A percentile compares a stretch with the other conserved stretches of the same genome.
Conservation (phyloP, 2,797 vertebrate species). For the Xenops minutus region DNA sequence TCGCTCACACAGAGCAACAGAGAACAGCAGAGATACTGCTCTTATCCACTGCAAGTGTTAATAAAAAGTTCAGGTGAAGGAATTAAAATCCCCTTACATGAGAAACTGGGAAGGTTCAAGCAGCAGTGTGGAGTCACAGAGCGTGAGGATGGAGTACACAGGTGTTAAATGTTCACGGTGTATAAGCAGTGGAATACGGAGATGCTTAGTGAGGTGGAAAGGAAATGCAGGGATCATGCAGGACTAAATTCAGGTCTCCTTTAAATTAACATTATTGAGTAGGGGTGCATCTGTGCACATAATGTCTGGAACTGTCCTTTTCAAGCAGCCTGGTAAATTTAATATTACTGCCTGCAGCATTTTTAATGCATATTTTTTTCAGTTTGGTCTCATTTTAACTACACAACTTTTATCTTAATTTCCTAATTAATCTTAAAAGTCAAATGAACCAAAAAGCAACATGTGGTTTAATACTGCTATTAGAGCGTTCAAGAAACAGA, state of each 20-base stretch:
- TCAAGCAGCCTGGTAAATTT: neutral
- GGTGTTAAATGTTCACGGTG: neutral
- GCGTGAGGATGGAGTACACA: neutral
- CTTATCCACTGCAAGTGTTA: neutral
- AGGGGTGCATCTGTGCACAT: neutral
- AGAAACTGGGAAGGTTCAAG: neutral
- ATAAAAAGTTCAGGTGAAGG: neutral
- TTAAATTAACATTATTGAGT: neutral
- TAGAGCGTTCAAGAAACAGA: neutral
- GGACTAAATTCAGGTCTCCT: neutral
- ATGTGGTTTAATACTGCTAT: neutral
- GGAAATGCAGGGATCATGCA: neutral
- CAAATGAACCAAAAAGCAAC: neutral
- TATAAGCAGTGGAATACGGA: neutral
- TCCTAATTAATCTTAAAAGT: neutral
- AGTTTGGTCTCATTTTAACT: neutral
- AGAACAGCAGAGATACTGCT: neutral
- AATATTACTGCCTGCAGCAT: neutral
- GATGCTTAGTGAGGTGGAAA: neutral
- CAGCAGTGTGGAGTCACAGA: neutral
- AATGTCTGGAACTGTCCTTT: neutral
- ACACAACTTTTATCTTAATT: neutral
- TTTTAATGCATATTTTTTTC: neutral
- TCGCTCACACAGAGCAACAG: neutral
- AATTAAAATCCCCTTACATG: neutral